Base-by-base conservation (phyloP, 1,140 invertebrate species). In the Macrotrachela quadricornifera region DNA sequence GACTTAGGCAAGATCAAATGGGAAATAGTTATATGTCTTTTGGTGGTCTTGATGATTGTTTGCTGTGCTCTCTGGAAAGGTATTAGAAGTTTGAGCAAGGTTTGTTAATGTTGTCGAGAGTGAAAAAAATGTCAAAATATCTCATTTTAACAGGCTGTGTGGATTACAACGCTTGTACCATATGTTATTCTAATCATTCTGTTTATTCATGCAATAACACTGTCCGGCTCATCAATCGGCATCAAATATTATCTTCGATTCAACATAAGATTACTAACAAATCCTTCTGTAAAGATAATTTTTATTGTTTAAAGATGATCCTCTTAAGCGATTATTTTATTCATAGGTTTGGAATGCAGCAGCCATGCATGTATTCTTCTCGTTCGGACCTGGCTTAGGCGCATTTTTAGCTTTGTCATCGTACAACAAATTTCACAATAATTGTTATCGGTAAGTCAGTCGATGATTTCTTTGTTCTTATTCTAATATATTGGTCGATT, bases 31-130 rank as follows among this genome's bases (percentile, higher is more conserved):
- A 70, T 90, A 6, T 92, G 87, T 61, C 78, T 95, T 1, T 78
- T 88, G 54, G 76, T 82, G 0, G 87, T 95, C 17, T 95, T 92
- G 67, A 71, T 88, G 37, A 74, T 92, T 30, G 87, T 94, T 49
- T 96, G 95, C 68, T 95, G 96, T 73, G 90, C 87, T 0, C 75
- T 96, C 17, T 96, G 90, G 90, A 95, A 95, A 68, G 91, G 91
- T 0, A 86, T 95, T 0, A 79, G 84, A 58, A 90, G 84, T 65
- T 82, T 87, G 17, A 91, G 91, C 55, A 96, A 95, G 76, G 11
- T 47, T 58, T 58, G 11, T 15, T n/a, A 42, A 58, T 17, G 37
- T 50, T 39, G 41, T 2, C 53, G 14, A 14, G n/a, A 13, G 43
- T 49, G 41, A 14, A 10, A 30, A 9, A 36, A 37, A 18, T 30